Evolutionary conservation across 2,797 vertebrate species (phyloP), one percentile per base, ranked within the genome.

Genomic region (Echiichthys vipera): DNA sequence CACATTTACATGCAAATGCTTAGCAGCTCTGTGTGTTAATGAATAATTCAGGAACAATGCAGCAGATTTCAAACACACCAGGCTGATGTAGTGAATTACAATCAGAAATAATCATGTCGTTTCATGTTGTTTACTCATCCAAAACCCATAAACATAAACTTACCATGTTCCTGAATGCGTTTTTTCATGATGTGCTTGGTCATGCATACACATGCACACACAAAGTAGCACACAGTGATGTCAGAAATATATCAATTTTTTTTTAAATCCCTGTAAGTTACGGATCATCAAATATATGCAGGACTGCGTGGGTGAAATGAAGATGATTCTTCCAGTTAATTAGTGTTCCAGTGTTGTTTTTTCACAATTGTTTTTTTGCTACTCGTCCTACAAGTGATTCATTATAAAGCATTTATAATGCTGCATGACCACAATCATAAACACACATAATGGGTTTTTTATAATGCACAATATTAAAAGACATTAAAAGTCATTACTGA

Each of bases 11-110:
- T 74, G 43, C 54, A 69, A 65, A 71, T 57, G 53, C 32, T 45
- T 39, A 43, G 66, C 64, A 29, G 59, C 71, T 63, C 70, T 71
- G 57, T 50, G 54, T 65, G 45, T 59, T 30, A 70, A 87, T 87
- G 62, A 91, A 88, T 89, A 80, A 90, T 89, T 88, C 78, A 89
- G 65, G 20, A 78, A 58, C 65, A 47, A 76, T 83, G 71, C 78
- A 63, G 77, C 69, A 71, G 56, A 71, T 27, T 58, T 58, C 46
- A 47, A 69, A 58, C 55, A 66, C 50, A 24, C 43, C 43, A 32
- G 47, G 27, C 70, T 27, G 50, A 34, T 69, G 68, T 5, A 57
- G 34, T 71, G 72, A 80, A 84, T 80, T 73, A 53, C 7, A 70
- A 57, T 70, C 29, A 49, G 47, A 73, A 78, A 64, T 69, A 58